Evolutionary conservation across 2,113 vertebrate species (phyloP).

Genomic region (Piprites chloris): DNA sequence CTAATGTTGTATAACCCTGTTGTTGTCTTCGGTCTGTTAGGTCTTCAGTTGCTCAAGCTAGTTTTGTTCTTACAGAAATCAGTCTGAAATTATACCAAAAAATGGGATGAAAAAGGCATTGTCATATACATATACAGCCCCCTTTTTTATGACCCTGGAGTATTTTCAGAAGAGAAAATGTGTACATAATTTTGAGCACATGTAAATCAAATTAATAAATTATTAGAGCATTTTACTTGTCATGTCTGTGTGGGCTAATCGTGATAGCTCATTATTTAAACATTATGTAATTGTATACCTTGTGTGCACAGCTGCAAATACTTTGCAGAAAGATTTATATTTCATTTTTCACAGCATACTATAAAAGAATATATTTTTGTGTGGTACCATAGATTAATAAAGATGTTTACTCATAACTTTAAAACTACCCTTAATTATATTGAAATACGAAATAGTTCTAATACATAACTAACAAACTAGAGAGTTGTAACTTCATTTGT

Average conservation of each 20-base stretch:
- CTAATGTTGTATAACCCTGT: background rate
- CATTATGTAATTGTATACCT: slow-evolving; percentile 74
- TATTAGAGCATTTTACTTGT: slow-evolving; percentile 75
- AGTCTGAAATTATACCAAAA: background rate
- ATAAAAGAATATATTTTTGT: slow-evolving; percentile 49
- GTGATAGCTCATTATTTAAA: slow-evolving; percentile 76
- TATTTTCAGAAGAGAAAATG: slow-evolving; percentile 71
- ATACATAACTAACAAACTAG: background rate
- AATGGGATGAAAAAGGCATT: slow-evolving; percentile 23
- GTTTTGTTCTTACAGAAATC: background rate
- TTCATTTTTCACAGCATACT: slow-evolving; percentile 47
- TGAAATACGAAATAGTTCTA: background rate
- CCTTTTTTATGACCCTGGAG: slow-evolving; percentile 29
- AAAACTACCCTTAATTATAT: background rate
- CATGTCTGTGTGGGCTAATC: slow-evolving; percentile 75
- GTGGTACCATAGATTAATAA: background rate
- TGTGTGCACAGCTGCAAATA: slow-evolving; percentile 76
- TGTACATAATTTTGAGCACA: slow-evolving; percentile 71
- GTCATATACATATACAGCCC: background rate
- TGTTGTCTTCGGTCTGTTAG: background rate
- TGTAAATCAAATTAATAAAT: slow-evolving; percentile 76
- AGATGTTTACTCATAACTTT: slow-evolving; percentile 19
- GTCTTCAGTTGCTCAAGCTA: background rate
- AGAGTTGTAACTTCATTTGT: background rate
- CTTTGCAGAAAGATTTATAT: slow-evolving; percentile 67